Evolutionary conservation across 2,113 vertebrate genomes (phyloP).

Genomic region (Oryzias javanicus): DNA sequence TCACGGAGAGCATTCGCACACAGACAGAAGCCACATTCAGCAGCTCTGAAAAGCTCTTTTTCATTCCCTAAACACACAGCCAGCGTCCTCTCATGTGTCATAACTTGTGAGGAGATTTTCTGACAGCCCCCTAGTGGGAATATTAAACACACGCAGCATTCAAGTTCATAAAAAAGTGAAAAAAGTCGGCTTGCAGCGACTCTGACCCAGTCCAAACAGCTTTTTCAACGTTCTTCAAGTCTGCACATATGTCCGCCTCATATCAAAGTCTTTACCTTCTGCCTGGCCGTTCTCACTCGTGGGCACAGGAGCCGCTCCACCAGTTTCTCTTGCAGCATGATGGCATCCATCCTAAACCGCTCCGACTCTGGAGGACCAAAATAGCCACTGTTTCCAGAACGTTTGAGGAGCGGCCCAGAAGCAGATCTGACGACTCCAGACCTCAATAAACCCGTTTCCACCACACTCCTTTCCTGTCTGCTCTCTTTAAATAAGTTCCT

Average conservation of each 20-base stretch:
- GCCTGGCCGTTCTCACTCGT: constrained; percentile 84
- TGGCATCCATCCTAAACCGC: constrained; percentile 86
- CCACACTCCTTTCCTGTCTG: constrained; percentile 32
- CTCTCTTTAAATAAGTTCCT: constrained; percentile 36
- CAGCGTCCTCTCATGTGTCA: constrained; percentile 60
- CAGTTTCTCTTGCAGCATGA: constrained; percentile 93
- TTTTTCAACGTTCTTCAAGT: constrained; percentile 2
- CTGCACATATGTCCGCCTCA: neutral
- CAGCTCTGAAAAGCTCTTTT: constrained; percentile 63
- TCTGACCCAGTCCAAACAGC: constrained; percentile 8
- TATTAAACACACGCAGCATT: constrained; percentile 18
- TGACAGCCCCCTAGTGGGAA: constrained; percentile 31
- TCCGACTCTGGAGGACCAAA: constrained; percentile 56
- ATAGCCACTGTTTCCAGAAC: constrained; percentile 48
- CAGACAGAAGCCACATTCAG: constrained; percentile 65
- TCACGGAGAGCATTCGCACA: constrained; percentile 17
- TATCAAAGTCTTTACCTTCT: constrained; percentile 81
- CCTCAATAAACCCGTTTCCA: constrained; percentile 9
- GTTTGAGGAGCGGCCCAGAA: constrained; percentile 15
- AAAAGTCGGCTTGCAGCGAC: constrained; percentile 14
- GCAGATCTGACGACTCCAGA: constrained; percentile 16
- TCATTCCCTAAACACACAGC: constrained; percentile 51
- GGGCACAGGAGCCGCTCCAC: constrained; percentile 93
- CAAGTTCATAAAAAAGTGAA: neutral
- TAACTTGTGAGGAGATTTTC: constrained; percentile 66